Evolutionary conservation across 2,888 invertebrate genomes (phyloP).

Genomic region (Matsumyia berberina): DNA sequence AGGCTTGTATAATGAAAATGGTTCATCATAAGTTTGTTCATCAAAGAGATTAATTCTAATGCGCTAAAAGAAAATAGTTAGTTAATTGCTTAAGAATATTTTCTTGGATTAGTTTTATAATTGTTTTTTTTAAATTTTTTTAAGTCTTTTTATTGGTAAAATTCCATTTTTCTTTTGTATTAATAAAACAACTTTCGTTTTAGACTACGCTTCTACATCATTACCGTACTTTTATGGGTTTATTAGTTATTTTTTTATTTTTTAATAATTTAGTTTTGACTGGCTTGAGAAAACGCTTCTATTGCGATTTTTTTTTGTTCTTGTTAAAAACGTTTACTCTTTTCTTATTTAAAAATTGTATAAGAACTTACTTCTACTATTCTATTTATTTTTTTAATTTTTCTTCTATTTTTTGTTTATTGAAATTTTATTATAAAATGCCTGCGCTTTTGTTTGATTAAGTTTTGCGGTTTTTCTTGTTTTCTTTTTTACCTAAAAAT

Average conservation of each 20-base stretch:
- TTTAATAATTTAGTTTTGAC: conserved; percentile 46
- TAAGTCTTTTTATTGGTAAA: conserved; percentile 65
- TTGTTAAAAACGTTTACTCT: conserved; percentile 12
- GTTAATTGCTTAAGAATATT: conserved; percentile 20
- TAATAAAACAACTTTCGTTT: conserved; percentile 46
- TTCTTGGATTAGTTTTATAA: conserved; percentile 12
- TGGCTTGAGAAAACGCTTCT: conserved; percentile 50
- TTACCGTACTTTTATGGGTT: conserved; percentile 45
- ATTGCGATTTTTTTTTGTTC: conserved; percentile 20
- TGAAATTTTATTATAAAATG: conserved; percentile 62
- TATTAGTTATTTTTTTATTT: conserved; percentile 33
- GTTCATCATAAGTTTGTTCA: neutral
- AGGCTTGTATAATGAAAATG: conserved; percentile 10
- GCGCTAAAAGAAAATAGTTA: conserved; percentile 60
- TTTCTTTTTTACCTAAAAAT: conserved; percentile 13
- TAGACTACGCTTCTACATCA: conserved; percentile 42
- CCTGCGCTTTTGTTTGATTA: conserved; percentile 67
- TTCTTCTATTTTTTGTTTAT: conserved; percentile 29
- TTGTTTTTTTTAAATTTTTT: conserved; percentile 18
- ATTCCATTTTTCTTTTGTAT: conserved; percentile 45
- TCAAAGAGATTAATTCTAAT: conserved; percentile 62
- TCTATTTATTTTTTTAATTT: conserved; percentile 11
- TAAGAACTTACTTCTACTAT: conserved; percentile 60
- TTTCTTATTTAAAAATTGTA: conserved; percentile 58
- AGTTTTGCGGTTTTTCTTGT: conserved; percentile 46